A percentile compares a stretch with the other conserved stretches of the same genome.
Conservation (phyloP, 2,113 vertebrate species). For the Empidonax traillii region DNA sequence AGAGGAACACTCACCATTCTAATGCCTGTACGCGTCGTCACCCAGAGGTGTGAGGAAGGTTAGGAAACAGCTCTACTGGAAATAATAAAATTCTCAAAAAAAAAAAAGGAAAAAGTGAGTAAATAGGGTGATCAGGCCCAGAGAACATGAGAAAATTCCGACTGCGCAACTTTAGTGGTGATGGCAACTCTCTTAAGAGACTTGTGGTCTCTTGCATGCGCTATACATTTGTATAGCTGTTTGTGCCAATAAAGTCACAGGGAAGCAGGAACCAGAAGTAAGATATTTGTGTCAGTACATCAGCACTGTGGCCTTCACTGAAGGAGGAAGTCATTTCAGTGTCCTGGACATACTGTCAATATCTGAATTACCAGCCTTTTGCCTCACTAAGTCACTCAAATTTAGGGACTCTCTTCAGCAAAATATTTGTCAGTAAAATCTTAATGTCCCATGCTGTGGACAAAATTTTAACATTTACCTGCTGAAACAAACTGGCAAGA, state of each 20-base stretch:
- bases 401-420: background rate
- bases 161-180: background rate
- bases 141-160: background rate
- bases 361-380: background rate
- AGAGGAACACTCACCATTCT: background rate
- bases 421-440: background rate
- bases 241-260: background rate
- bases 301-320: background rate
- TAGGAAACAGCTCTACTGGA: background rate
- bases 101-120: background rate
- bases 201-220: background rate
- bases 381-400: background rate
- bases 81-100: background rate
- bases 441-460: background rate
- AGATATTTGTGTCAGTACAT: background rate
- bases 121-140: background rate
- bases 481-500: background rate
- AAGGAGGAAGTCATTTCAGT: background rate
- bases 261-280: background rate
- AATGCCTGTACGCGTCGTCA: accelerated
- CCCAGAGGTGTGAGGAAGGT: background rate
- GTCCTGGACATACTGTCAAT: background rate
- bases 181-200: background rate
- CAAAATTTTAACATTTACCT: background rate
- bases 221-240: background rate